These are phyloP conservation scores for Cottoperca gobio DNA, from an alignment of 2,797 vertebrate genomes.

Conservation along the genomic window DNA sequence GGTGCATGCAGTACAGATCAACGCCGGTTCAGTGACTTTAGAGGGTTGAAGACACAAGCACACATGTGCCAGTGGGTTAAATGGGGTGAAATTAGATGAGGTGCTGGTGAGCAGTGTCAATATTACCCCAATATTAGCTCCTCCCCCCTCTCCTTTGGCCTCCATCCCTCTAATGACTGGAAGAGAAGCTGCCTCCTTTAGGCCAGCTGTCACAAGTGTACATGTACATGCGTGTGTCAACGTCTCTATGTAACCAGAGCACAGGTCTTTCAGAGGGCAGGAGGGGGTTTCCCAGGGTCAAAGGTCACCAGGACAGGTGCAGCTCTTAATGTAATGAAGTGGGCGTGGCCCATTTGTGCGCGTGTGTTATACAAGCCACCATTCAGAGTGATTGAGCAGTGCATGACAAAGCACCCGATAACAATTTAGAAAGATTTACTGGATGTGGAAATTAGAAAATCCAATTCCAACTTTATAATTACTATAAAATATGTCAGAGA, in stretches of 20 bases:
- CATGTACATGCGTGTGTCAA: constrained; percentile 11
- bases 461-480: neutral
- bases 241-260: constrained; percentile 57
- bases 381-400: constrained; percentile 10
- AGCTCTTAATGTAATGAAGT: constrained; percentile 63
- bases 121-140: too few species aligned
- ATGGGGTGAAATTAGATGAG: constrained; percentile 48
- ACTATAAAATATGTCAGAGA: too few species aligned
- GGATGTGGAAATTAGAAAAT: neutral
- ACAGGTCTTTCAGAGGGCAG: constrained; percentile 38
- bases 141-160: constrained; percentile 8
- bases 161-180: constrained; percentile 51
- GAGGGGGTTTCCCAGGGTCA: constrained; percentile 46
- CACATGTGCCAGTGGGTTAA: constrained; percentile 39
- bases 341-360: constrained; percentile 31
- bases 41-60: constrained; percentile 35
- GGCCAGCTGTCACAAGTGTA: constrained; percentile 48
- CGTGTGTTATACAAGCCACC: constrained; percentile 20
- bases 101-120: constrained; percentile 13
- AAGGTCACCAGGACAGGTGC: constrained; percentile 64
- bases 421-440: too few species aligned
- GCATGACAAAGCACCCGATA: neutral
- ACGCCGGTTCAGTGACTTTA: constrained; percentile 41
- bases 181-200: constrained; percentile 37
- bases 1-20: constrained; percentile 19